Evolutionary conservation across 2,113 vertebrate species (phyloP).

Genomic region (Saimiri boliviensis): DNA sequence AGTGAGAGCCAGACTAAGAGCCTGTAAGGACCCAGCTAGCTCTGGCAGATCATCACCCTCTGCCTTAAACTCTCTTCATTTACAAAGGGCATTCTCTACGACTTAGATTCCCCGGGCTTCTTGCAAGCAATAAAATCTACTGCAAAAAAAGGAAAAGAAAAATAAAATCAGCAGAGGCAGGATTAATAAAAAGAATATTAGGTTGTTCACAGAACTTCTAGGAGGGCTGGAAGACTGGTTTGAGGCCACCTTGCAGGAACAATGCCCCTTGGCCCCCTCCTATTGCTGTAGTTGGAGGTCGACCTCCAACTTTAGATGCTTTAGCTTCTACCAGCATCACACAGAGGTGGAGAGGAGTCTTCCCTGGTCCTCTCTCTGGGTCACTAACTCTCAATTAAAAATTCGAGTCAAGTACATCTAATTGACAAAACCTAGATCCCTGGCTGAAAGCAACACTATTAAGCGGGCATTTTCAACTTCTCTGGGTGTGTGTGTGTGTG

Average conservation of each 20-base stretch:
- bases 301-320: too few species aligned
- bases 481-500: too few species aligned
- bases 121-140: not conserved
- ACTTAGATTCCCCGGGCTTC: not conserved
- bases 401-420: not conserved
- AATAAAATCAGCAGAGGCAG: not conserved
- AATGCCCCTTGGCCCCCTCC: not conserved
- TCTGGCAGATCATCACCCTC: not conserved
- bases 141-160: not conserved
- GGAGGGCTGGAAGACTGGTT: not conserved
- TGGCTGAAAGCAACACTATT: not conserved
- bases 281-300: fast-evolving
- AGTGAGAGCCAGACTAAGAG: not conserved
- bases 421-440: not conserved
- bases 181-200: not conserved
- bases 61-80: not conserved
- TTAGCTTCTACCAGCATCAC: not conserved
- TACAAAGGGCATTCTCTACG: not conserved
- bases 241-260: not conserved
- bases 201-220: not conserved
- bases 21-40: not conserved
- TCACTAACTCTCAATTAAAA: not conserved
- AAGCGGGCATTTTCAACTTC: not conserved
- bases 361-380: not conserved
- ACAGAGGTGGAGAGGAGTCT: not conserved